These are phyloP conservation scores for Channa striata DNA, from an alignment of 2,797 vertebrate genomes.

Conservation along the genomic window DNA sequence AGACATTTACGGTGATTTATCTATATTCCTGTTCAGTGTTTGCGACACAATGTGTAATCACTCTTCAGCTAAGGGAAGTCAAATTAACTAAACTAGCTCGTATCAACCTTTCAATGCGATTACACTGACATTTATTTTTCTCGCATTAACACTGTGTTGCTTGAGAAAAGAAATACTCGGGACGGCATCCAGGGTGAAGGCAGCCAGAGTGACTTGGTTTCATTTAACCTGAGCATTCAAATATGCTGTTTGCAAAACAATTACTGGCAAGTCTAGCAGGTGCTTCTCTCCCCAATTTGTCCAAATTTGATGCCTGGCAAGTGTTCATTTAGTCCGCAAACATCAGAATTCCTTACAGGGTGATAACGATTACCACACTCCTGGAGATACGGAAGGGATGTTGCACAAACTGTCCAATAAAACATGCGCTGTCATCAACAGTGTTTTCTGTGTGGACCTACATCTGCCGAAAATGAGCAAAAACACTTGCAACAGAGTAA, in stretches of 20 bases:
- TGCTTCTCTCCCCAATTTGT: slow-evolving; percentile 6
- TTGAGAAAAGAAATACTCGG: slow-evolving; percentile 21
- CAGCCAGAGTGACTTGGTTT: slow-evolving; percentile 10
- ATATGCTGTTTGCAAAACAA: slow-evolving; percentile 46
- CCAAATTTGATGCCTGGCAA: slow-evolving; percentile 20
- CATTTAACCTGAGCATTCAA: slow-evolving; percentile 28
- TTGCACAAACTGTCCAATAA: background rate
- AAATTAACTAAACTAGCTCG: background rate
- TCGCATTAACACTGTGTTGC: slow-evolving; percentile 19
- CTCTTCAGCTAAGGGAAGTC: background rate
- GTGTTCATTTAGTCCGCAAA: slow-evolving; percentile 8
- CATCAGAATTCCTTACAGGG: slow-evolving; percentile 5
- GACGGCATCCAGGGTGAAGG: slow-evolving; percentile 10
- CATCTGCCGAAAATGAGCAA: background rate
- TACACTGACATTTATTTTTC: slow-evolving; percentile 17
- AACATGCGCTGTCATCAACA: background rate
- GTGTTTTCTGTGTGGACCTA: background rate
- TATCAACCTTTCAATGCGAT: background rate
- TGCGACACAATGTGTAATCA: slow-evolving; percentile 5
- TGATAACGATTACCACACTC: background rate
- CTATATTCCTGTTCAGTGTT: slow-evolving; percentile 15
- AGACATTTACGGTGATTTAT: slow-evolving; percentile 26
- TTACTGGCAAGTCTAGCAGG: slow-evolving; percentile 12
- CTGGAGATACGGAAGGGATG: background rate
- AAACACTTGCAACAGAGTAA: background rate